phyloP scores from a whole-genome alignment of 1,140 invertebrate species.

The Drosophila sulfurigaster region DNA sequence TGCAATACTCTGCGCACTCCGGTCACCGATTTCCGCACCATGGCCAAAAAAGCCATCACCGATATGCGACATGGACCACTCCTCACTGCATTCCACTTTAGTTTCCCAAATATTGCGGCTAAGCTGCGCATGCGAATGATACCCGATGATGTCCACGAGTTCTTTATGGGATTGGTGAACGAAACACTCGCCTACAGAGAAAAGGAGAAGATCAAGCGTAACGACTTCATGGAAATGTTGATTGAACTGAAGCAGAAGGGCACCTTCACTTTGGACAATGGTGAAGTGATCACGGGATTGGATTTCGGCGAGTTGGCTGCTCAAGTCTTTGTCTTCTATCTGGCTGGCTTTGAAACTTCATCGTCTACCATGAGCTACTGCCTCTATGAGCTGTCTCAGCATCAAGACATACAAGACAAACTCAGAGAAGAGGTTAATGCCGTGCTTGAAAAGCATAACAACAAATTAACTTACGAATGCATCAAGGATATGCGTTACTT shows the following conservation, averaged over 20 bases:
- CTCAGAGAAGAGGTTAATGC: slow-evolving; percentile 84
- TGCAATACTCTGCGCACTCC: slow-evolving; percentile 86
- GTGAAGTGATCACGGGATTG: slow-evolving; percentile 44
- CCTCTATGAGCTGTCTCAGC: slow-evolving; percentile 85
- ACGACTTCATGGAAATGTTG: slow-evolving; percentile 85
- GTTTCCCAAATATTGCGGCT: slow-evolving; percentile 45
- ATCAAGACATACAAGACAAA: slow-evolving; percentile 86
- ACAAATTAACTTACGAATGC: slow-evolving; percentile 85
- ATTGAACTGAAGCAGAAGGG: slow-evolving; percentile 85
- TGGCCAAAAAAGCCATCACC: slow-evolving; percentile 40
- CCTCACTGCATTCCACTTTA: slow-evolving; percentile 33
- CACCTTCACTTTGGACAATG: slow-evolving; percentile 15
- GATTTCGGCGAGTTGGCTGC: slow-evolving; percentile 72
- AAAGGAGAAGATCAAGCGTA: slow-evolving; percentile 56
- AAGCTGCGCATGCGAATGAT: slow-evolving; percentile 57
- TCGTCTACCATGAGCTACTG: slow-evolving; percentile 86
- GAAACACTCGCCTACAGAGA: slow-evolving; percentile 65
- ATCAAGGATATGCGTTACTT: slow-evolving; percentile 86
- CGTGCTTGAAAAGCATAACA: slow-evolving; percentile 83
- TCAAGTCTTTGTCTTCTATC: slow-evolving; percentile 85
- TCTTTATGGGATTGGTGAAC: slow-evolving; percentile 72
- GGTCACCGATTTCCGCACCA: slow-evolving; percentile 85
- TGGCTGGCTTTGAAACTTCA: slow-evolving; percentile 88
- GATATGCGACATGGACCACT: slow-evolving; percentile 29
- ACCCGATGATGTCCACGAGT: slow-evolving; percentile 84